Evolutionary conservation across 2,797 vertebrate genomes (phyloP).

Genomic region (Esox lucius): DNA sequence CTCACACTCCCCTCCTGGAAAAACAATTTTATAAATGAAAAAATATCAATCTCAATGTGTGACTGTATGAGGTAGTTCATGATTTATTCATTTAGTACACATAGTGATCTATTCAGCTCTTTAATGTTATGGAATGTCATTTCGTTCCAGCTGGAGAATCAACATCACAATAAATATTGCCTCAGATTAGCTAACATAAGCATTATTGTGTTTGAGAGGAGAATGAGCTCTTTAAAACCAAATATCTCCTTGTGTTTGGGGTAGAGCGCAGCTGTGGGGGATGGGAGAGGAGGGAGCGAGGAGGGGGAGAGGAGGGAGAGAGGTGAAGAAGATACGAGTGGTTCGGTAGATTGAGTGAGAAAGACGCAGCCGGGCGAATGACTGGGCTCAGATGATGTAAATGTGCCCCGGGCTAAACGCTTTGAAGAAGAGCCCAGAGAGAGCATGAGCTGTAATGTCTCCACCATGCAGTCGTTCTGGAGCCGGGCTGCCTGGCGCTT

Average conservation of each 20-base stretch:
- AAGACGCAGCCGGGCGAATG: conserved; percentile 44
- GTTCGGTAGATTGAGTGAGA: conserved; percentile 39
- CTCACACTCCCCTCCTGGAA: conserved; percentile 37
- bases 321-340: conserved; percentile 17
- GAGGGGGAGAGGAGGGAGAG: conserved; percentile 17
- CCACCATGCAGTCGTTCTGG: neutral
- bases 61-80: conserved; percentile 51
- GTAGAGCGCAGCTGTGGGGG: conserved; percentile 21
- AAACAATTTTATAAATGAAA: conserved; percentile 55
- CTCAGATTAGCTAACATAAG: conserved; percentile 41
- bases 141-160: conserved; percentile 43
- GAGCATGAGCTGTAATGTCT: conserved; percentile 12
- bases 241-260: conserved; percentile 30
- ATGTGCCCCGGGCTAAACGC: conserved; percentile 51
- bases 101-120: conserved; percentile 46
- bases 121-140: conserved; percentile 53
- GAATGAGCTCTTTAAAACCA: conserved; percentile 20
- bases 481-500: conserved; percentile 20
- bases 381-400: conserved; percentile 52
- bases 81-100: conserved; percentile 60
- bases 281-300: conserved; percentile 12
- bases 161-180: conserved; percentile 36
- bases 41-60: conserved; percentile 51
- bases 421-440: conserved; percentile 42
- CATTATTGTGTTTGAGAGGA: conserved; percentile 25